Conservation (phyloP, 2,797 vertebrate species). For the Alfaro cultratus region DNA sequence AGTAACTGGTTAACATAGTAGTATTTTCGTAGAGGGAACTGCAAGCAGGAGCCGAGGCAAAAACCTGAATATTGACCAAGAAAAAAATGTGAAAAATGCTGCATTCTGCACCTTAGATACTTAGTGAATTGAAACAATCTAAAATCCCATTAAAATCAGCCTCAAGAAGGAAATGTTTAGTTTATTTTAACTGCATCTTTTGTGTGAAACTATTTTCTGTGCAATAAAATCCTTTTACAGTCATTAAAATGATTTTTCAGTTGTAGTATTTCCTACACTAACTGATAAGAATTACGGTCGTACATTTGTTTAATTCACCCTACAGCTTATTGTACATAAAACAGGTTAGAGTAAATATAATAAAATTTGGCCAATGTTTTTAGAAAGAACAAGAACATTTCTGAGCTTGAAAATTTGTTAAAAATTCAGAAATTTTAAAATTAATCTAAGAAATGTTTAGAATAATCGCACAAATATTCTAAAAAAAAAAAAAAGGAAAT, state of each 20-base stretch:
- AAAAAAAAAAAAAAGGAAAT: too few species aligned
- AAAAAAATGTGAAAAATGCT: too few species aligned
- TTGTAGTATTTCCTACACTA: background rate
- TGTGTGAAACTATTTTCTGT: background rate
- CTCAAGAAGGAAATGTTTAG: background rate
- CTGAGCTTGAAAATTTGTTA: too few species aligned
- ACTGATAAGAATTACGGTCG: background rate
- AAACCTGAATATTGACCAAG: slow-evolving; percentile 11
- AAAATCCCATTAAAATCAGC: background rate
- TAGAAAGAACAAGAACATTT: too few species aligned
- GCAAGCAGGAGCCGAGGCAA: slow-evolving; percentile 1
- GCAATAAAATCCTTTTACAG: too few species aligned
- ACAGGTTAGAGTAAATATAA: too few species aligned
- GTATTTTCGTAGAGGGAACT: background rate
- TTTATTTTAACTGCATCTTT: background rate
- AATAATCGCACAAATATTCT: too few species aligned
- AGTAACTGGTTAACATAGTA: background rate
- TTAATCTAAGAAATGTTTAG: too few species aligned
- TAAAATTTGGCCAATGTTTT: too few species aligned
- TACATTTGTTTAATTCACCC: background rate
- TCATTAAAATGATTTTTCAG: background rate
- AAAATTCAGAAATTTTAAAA: too few species aligned
- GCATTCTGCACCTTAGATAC: background rate
- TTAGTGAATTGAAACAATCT: background rate
- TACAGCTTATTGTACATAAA: too few species aligned